Percentiles rank a stretch among this genome's conserved stretches.
Evolutionary conservation across 2,797 vertebrate species (phyloP).

Genomic region (Pantherophis alleghaniensis): DNA sequence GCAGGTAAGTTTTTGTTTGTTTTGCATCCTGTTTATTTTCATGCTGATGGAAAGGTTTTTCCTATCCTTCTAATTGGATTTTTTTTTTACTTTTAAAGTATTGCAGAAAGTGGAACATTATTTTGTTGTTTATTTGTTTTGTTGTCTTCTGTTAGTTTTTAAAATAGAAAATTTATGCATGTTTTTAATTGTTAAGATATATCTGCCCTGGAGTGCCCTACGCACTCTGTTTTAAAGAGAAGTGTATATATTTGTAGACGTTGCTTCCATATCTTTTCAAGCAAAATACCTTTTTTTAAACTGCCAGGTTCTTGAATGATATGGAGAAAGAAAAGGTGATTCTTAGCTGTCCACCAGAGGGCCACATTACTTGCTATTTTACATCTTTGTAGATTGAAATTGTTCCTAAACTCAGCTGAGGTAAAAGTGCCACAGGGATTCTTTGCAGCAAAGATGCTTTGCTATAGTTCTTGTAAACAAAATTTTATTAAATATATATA

Average conservation of each 20-base stretch:
- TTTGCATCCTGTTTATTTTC: slow-evolving; percentile 71
- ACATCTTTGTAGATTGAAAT: slow-evolving; percentile 65
- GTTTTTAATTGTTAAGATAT: slow-evolving; percentile 30
- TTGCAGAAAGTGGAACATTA: slow-evolving; percentile 41
- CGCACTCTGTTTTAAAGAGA: slow-evolving; percentile 52
- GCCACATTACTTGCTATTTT: slow-evolving; percentile 88
- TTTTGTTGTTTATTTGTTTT: slow-evolving; percentile 60
- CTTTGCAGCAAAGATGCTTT: slow-evolving; percentile 60
- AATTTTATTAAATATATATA: slow-evolving; percentile 27
- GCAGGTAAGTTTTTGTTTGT: slow-evolving; percentile 94
- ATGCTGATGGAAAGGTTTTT: slow-evolving; percentile 54
- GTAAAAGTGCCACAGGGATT: slow-evolving; percentile 70
- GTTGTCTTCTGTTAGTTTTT: slow-evolving; percentile 21
- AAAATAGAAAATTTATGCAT: slow-evolving; percentile 27
- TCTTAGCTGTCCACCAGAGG: slow-evolving; percentile 91
- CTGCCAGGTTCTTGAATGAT: slow-evolving; percentile 59
- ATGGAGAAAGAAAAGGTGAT: slow-evolving; percentile 71
- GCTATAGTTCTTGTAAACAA: slow-evolving; percentile 53
- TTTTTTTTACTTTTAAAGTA: slow-evolving; percentile 41
- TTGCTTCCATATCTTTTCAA: slow-evolving; percentile 61
- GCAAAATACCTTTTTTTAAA: slow-evolving; percentile 61
- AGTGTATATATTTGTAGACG: slow-evolving; percentile 52
- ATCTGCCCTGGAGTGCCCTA: slow-evolving; percentile 26
- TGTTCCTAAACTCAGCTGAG: slow-evolving; percentile 71
- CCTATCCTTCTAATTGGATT: slow-evolving; percentile 17